Conservation (phyloP, 1,140 invertebrate species). For the Rhyacophila brunnea region DNA sequence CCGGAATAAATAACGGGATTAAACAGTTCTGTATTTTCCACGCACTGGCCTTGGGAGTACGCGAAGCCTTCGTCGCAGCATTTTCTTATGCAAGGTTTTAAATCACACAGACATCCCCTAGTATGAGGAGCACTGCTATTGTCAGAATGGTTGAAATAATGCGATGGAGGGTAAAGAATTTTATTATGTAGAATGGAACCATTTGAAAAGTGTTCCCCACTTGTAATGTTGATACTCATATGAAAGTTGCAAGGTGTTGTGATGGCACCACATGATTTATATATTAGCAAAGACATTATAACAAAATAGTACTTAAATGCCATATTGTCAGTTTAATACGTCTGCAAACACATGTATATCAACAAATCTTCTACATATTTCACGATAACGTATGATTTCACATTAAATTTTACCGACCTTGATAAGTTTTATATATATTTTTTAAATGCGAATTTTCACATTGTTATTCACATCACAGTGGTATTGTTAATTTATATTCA, state of each 20-base stretch:
- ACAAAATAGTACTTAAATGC: no score
- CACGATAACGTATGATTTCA: no score
- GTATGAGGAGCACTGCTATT: background rate
- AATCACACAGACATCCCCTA: constrained; percentile 20
- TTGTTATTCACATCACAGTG: no score
- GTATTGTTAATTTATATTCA: no score
- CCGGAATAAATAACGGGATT: constrained; percentile 12
- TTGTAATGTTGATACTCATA: constrained; percentile 26
- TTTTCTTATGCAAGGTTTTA: constrained; percentile 24
- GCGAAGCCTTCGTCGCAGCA: constrained; percentile 22
- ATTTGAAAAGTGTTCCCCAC: background rate
- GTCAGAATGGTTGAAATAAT: constrained; percentile 1
- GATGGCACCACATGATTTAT: no score
- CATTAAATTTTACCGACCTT: no score
- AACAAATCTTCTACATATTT: no score
- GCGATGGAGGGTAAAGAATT: constrained; percentile 1
- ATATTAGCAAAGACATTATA: no score
- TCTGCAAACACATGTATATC: no score
- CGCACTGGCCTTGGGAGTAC: constrained; percentile 1
- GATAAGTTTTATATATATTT: no score
- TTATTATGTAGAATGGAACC: constrained; percentile 12
- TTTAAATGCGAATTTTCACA: no score
- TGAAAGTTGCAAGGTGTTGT: constrained; percentile 15
- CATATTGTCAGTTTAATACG: no score
- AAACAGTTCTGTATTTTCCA: constrained; percentile 7